phyloP scores from a whole-genome alignment of 1,140 invertebrate species.

The Eufriesea mexicana region DNA sequence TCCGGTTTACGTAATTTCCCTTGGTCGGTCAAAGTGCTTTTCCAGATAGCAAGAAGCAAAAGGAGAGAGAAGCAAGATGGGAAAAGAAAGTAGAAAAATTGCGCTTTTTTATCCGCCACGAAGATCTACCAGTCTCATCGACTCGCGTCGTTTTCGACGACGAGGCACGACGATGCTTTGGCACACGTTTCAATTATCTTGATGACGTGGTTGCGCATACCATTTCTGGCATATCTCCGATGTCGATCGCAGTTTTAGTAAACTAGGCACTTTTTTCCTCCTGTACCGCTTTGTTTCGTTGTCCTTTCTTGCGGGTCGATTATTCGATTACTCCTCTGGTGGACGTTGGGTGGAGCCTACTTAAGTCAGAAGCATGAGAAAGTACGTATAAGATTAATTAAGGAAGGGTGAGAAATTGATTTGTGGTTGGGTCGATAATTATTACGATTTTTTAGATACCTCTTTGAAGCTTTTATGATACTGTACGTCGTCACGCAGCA shows the following conservation, averaged over 20 bases:
- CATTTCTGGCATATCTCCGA: background rate
- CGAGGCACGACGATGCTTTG: background rate
- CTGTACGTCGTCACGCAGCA: too few species aligned
- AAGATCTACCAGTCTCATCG: background rate
- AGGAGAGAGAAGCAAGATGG: too few species aligned
- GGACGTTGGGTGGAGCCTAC: too few species aligned
- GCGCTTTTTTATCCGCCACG: background rate
- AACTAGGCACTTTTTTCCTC: background rate
- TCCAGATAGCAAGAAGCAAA: background rate
- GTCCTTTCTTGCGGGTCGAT: too few species aligned
- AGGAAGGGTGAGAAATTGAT: too few species aligned
- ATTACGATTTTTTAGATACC: too few species aligned
- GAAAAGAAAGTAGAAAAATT: background rate
- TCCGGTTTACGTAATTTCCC: slow-evolving; percentile 1
- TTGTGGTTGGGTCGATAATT: too few species aligned
- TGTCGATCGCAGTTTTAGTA: background rate
- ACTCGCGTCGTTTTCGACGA: background rate
- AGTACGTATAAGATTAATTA: too few species aligned
- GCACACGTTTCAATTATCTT: slow-evolving; percentile 21
- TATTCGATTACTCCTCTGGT: too few species aligned
- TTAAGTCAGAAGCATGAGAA: too few species aligned
- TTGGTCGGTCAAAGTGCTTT: background rate
- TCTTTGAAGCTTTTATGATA: too few species aligned
- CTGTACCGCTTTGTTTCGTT: background rate
- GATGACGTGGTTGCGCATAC: background rate